Base-by-base conservation (phyloP, 2,797 vertebrate genomes). In the Saxicola maurus region DNA sequence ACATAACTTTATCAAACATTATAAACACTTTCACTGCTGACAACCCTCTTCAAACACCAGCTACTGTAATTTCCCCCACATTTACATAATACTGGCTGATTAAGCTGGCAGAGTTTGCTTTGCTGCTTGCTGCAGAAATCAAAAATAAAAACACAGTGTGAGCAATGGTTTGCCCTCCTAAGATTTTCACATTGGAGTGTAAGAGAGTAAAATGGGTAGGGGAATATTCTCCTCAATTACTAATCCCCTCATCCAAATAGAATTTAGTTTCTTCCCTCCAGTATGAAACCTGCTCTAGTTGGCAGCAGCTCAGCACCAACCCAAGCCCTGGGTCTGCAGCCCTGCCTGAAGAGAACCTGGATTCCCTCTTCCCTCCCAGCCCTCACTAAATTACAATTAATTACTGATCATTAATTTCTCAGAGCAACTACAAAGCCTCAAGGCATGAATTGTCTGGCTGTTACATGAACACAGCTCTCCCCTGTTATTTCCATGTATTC, bases 81-180 rank as follows among this genome's bases (percentile, higher is more conserved):
- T 94, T 94, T 93, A 65, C 91, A 94, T 94, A 94, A 94, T 93
- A 86, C 87, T 61, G 51, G 31, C 52, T 91, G 82, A 95, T 95
- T 94, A 92, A 91, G 67, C 80, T 86, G 86, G 81, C 91, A 94
- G 40, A 81, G 45, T 81, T 93, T 66, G 87, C 73, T 75, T 83
- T 81, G 62, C 85, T 81, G n/a, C 82, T 92, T 86, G 80, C 69
- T 87, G 55, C 51, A 89, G 82, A 68, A 87, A 81, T 89, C 20
- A 92, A 78, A 94, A 91, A 89, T 74, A 89, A 92, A 92, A 87
- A 6, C 90, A 91, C 27, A 45, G n/a, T 40, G 37, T 48, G 74
- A 4, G 6, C 71, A 75, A 7, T 67, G 40, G 23, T 68, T 88
- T 64, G 48, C 51, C 45, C 66, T 61, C n/a, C 6, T 10, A 57